Conservation (phyloP, 2,113 vertebrate species). For the Apteryx mantelli region DNA sequence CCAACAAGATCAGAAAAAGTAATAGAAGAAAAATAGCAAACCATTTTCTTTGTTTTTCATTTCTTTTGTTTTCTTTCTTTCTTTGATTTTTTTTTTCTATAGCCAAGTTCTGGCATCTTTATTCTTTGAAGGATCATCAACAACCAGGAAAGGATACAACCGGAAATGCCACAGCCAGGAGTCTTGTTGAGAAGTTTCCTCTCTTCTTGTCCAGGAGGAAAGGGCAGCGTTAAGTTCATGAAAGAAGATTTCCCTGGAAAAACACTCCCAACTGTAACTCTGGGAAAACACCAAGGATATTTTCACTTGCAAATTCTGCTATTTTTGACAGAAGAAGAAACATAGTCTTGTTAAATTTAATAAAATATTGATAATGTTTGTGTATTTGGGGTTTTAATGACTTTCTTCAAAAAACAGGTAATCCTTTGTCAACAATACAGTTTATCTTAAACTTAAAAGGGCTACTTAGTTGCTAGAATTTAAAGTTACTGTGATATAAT, state of each 20-base stretch:
- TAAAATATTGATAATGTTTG: background rate
- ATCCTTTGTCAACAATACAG: background rate
- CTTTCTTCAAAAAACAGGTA: background rate
- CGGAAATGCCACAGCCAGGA: background rate
- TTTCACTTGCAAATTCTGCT: background rate
- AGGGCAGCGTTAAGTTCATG: background rate
- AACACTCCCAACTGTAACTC: background rate
- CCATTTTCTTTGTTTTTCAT: background rate
- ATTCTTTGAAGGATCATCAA: background rate
- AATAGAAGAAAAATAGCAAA: background rate
- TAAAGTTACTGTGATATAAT: background rate
- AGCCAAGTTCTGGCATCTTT: background rate
- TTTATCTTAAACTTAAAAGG: background rate
- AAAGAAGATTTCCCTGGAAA: background rate
- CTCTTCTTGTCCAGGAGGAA: background rate
- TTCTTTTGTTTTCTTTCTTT: background rate
- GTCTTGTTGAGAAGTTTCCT: background rate
- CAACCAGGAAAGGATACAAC: background rate
- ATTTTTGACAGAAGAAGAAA: background rate
- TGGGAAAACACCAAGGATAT: background rate
- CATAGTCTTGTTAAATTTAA: background rate
- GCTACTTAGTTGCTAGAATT: background rate
- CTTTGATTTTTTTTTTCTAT: background rate
- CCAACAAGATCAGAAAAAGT: background rate
- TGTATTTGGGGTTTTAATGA: background rate